A percentile compares a stretch with the other conserved stretches of the same genome.
Evolutionary conservation across 2,888 invertebrate species (phyloP).

Genomic region (Odontomyia ornata): DNA sequence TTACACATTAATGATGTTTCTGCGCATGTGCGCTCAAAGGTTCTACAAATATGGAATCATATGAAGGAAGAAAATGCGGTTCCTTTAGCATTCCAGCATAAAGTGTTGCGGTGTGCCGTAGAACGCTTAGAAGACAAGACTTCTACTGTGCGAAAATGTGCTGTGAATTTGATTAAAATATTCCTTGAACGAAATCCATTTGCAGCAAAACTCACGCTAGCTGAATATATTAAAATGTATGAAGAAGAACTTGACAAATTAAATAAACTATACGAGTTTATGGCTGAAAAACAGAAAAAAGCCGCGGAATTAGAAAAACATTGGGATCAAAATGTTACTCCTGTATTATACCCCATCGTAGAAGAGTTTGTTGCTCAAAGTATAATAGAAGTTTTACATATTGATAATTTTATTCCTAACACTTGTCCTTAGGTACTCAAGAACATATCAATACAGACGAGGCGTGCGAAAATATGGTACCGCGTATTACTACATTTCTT

Average conservation of each 20-base stretch:
- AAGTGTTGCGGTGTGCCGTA: constrained; percentile 73
- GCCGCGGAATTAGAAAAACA: constrained; percentile 66
- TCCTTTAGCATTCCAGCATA: constrained; percentile 75
- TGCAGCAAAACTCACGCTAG: constrained; percentile 70
- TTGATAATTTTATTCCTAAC: background rate
- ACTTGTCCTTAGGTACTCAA: constrained; percentile 52
- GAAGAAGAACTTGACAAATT: constrained; percentile 61
- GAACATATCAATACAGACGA: constrained; percentile 56
- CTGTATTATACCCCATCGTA: constrained; percentile 58
- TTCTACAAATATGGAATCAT: constrained; percentile 82
- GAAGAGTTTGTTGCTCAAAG: constrained; percentile 57
- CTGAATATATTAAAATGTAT: constrained; percentile 72
- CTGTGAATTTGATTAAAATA: constrained; percentile 68
- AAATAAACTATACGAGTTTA: constrained; percentile 64
- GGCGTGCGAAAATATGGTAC: constrained; percentile 58
- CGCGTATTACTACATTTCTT: constrained; percentile 57
- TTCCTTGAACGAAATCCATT: constrained; percentile 88
- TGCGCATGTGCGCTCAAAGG: constrained; percentile 86
- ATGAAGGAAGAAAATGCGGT: constrained; percentile 82
- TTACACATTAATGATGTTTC: constrained; percentile 86
- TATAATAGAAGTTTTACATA: constrained; percentile 40
- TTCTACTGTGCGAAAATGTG: constrained; percentile 84
- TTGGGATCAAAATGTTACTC: constrained; percentile 56
- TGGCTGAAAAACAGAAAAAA: constrained; percentile 69
- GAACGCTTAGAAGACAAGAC: constrained; percentile 84